Evolutionary conservation across 1,140 invertebrate genomes (phyloP), one percentile per base, ranked within the genome.

Genomic region (Macrobrachium rosenbergii): DNA sequence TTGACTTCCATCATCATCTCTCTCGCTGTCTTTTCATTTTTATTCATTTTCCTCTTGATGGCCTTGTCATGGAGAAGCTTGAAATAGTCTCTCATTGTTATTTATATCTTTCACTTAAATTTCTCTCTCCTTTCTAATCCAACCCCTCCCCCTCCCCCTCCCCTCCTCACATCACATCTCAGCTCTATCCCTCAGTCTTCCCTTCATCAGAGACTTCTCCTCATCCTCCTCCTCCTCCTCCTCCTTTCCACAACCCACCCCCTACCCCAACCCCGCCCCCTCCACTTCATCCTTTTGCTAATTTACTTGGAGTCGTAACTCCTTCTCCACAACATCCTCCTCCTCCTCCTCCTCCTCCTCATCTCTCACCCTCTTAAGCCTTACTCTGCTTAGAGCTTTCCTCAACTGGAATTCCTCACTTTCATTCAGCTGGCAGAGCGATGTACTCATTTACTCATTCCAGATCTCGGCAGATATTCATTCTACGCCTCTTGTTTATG

Each of bases 341-440:
- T 63, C 60, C 79, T 72, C 45, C 45, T 60, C 37, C 81, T 83
- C 60, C 52, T 59, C 59, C 64, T 83, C 17, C 69, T 73, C 60
- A 52, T 83, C 64, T 59, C 60, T 60, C 67, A 37, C 52, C 60
- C 52, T 79, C 77, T 79, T 72, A 58, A 62, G 28, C 60, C 52
- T 79, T 28, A 28, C 28, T 28, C 52, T 79, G 58, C 63, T 62
- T 58, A 37, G 60, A 59, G 28, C 58, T 60, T 62, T 62, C 69
- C 43, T 79, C 77, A 62, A 21, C 52, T 62, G 37, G 58, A 37
- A 37, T 58, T 62, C 63, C 77, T 79, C 52, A 28, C 52, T 79
- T 60, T 79, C 52, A 28, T 62, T 79, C 77, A 62, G 28, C 60
- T 60, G 52, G 52, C 52, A 52, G 52, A 12, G 52, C 8, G 52